Evolutionary conservation across 2,888 invertebrate genomes (phyloP), one percentile per base, ranked within the genome.

Genomic region (Shargacucullia verbasci): DNA sequence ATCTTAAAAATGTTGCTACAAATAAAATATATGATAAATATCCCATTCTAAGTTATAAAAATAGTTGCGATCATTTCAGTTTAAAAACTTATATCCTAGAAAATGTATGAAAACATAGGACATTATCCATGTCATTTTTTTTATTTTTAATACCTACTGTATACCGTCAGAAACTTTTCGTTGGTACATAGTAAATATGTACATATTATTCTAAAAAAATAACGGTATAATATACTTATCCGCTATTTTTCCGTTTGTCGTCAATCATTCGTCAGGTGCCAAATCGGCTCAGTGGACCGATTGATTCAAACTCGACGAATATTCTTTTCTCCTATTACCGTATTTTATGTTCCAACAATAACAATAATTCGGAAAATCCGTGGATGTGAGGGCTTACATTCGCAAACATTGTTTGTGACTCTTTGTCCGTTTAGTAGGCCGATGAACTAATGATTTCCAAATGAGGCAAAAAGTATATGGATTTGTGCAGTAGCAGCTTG

Each of bases 211-310:
- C 33, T n/a, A 29, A 29, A 29, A 6, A 29, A 7, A 2, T 29
- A 29, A 29, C 29, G 44, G 33, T 44, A 11, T 31, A 31, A 2
- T 25, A 25, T n/a, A 34, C 13, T 2, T 53, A 33, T 10, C 39
- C 25, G 39, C 40, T 55, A 50, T 45, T 59, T 50, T 65, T 47
- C 43, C 33, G 13, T 50, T 44, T 61, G 54, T 27, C 37, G 46
- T 44, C 56, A 62, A 53, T 46, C 41, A 49, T 35, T 15, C 38
- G 39, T 57, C 45, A 69, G 31, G 46, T 34, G 9, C 7, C 7
- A 14, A 46, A 48, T 37, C 53, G 33, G 48, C 45, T 67, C 70
- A 69, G 31, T 69, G 66, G 33, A 13, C 57, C 53, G 46, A 12
- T 37, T 53, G 46, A 69, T 69, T 67, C 45, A 57, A 37, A 57